Conservation (phyloP, 2,113 vertebrate genomes). For the Onychostruthus taczanowskii region DNA sequence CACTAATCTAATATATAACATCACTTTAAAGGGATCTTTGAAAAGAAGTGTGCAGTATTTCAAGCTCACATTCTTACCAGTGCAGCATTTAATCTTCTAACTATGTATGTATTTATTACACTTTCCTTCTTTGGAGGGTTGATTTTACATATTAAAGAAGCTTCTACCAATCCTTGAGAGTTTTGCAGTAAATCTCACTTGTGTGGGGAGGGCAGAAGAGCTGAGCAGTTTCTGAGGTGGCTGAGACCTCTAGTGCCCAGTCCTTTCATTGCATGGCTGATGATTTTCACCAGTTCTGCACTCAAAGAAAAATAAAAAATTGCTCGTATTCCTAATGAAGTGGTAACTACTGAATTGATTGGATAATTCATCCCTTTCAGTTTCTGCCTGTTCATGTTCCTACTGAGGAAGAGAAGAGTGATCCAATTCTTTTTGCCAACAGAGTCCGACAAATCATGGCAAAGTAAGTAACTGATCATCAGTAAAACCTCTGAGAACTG, state of each 20-base stretch:
- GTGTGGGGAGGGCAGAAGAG: background rate
- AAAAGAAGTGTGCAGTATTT: background rate
- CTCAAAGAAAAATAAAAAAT: background rate
- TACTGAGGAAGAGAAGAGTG: constrained; percentile 86
- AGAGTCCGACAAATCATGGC: constrained; percentile 88
- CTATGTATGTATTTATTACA: background rate
- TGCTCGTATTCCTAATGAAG: background rate
- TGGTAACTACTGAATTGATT: background rate
- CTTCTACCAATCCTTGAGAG: background rate
- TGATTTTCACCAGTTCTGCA: background rate
- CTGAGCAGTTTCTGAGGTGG: background rate
- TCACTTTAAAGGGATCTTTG: background rate
- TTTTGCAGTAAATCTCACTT: background rate
- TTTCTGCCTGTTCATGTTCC: constrained; percentile 89
- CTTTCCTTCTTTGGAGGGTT: background rate
- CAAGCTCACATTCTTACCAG: background rate
- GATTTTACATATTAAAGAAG: background rate
- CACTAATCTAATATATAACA: background rate
- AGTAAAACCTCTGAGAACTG: background rate
- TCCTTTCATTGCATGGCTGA: background rate
- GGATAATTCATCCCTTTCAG: constrained; percentile 71
- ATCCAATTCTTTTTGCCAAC: constrained; percentile 81
- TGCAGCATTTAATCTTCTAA: background rate
- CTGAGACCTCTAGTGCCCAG: constrained; percentile 71
- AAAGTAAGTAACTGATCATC: constrained; percentile 70